Conservation (phyloP, 1,140 invertebrate species). For the Philaenus spumarius region DNA sequence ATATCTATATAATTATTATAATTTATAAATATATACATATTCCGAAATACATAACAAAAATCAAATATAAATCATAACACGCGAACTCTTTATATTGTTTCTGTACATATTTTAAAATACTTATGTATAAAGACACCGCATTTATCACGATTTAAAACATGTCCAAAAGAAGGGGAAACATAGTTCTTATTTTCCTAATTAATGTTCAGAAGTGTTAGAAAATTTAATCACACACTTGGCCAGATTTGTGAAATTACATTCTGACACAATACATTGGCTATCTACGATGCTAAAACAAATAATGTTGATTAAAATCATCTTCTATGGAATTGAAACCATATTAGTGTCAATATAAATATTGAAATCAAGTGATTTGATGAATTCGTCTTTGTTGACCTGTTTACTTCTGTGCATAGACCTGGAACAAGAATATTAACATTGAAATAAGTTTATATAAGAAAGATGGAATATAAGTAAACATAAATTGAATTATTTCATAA, state of each 20-base stretch:
- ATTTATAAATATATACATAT: too few relatives aligned
- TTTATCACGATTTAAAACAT: slow-evolving; percentile 13
- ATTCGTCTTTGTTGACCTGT: neutral
- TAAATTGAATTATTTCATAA: too few relatives aligned
- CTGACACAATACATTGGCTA: slow-evolving; percentile 2
- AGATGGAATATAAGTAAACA: too few relatives aligned
- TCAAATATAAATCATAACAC: too few relatives aligned
- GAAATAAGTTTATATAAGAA: too few relatives aligned
- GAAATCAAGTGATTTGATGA: neutral
- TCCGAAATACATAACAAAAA: too few relatives aligned
- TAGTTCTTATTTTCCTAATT: too few relatives aligned
- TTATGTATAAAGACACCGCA: slow-evolving; percentile 17
- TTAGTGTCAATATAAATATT: neutral
- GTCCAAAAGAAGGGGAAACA: neutral
- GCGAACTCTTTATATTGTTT: neutral
- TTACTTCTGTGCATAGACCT: slow-evolving; percentile 5
- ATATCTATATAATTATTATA: too few relatives aligned
- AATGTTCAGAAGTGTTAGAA: neutral
- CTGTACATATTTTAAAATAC: slow-evolving; percentile 13
- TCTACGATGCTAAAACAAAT: slow-evolving; percentile 7
- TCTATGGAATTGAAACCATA: too few relatives aligned
- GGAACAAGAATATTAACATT: slow-evolving; percentile 1
- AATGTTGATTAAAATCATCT: slow-evolving; percentile 14
- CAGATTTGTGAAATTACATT: too few relatives aligned
- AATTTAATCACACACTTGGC: too few relatives aligned